These are phyloP conservation scores for Antennarius striatus DNA, from an alignment of 2,113 vertebrate genomes.

Conservation along the genomic window DNA sequence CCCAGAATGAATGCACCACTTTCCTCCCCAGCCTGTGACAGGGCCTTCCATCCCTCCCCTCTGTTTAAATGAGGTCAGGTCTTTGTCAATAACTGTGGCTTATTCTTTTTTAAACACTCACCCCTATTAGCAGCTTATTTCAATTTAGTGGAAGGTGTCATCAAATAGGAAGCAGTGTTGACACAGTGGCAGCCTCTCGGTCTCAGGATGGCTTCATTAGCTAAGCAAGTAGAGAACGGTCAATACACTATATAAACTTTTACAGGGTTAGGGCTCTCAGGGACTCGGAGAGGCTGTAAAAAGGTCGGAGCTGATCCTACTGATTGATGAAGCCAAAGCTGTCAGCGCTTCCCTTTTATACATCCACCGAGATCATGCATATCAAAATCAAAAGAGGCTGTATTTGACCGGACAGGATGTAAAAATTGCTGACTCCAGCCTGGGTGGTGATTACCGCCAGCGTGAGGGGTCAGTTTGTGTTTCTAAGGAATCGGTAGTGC, in stretches of 20 bases:
- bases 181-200: conserved; percentile 64
- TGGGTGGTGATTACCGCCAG: conserved; percentile 21
- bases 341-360: conserved; percentile 70
- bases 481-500: conserved; percentile 9
- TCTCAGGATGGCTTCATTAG: conserved; percentile 75
- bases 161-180: conserved; percentile 73
- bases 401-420: conserved; percentile 44
- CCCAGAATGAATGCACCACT: conserved; percentile 35
- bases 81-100: conserved; percentile 65
- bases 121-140: conserved; percentile 70
- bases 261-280: conserved; percentile 73
- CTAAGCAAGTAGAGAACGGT: conserved; percentile 72
- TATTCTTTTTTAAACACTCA: conserved; percentile 78
- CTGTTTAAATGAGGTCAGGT: conserved; percentile 68
- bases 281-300: conserved; percentile 71
- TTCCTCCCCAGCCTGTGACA: conserved; percentile 59
- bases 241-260: conserved; percentile 74
- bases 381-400: conserved; percentile 58
- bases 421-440: conserved; percentile 26
- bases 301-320: conserved; percentile 64
- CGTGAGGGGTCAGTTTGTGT: background rate
- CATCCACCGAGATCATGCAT: conserved; percentile 54
- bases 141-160: conserved; percentile 79
- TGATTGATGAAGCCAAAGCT: conserved; percentile 75
- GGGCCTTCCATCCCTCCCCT: conserved; percentile 69